phyloP scores from a whole-genome alignment of 2,113 vertebrate genomes.

The Ranitomeya variabilis region DNA sequence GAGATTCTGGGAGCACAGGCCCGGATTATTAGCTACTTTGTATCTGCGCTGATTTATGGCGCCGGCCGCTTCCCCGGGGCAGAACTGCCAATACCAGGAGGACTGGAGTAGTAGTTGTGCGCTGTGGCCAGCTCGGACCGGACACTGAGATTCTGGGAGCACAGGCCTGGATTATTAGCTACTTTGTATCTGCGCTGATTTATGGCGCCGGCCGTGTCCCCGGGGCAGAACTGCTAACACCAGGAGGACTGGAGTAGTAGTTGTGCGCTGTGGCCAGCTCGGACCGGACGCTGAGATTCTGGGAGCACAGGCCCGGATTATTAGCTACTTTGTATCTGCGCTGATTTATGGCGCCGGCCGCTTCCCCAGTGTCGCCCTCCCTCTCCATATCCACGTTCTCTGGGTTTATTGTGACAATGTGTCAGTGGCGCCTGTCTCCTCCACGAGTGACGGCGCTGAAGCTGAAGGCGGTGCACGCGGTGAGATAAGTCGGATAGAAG shows the following conservation, averaged over 20 bases:
- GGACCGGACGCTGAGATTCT: too few species aligned
- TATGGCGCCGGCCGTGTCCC: not conserved
- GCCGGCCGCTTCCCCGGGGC: too few species aligned
- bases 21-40: too few species aligned
- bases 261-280: too few species aligned
- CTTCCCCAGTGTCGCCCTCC: not conserved
- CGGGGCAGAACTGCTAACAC: too few species aligned
- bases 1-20: too few species aligned
- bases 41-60: too few species aligned
- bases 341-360: not conserved
- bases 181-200: not conserved
- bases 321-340: not conserved
- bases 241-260: too few species aligned
- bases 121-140: too few species aligned
- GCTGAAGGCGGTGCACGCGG: not conserved
- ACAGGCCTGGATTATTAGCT: not conserved
- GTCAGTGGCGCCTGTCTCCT: not conserved
- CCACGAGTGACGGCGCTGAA: not conserved
- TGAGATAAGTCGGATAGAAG: not conserved
- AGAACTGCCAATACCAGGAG: too few species aligned
- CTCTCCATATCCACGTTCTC: not conserved
- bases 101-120: too few species aligned
- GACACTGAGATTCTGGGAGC: too few species aligned
- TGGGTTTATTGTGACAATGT: not conserved
- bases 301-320: not conserved